A percentile compares a stretch with the other conserved stretches of the same genome.
These are phyloP conservation scores for Leguminivora glycinivorella DNA, from an alignment of 1,140 invertebrate genomes.

Conservation along the genomic window DNA sequence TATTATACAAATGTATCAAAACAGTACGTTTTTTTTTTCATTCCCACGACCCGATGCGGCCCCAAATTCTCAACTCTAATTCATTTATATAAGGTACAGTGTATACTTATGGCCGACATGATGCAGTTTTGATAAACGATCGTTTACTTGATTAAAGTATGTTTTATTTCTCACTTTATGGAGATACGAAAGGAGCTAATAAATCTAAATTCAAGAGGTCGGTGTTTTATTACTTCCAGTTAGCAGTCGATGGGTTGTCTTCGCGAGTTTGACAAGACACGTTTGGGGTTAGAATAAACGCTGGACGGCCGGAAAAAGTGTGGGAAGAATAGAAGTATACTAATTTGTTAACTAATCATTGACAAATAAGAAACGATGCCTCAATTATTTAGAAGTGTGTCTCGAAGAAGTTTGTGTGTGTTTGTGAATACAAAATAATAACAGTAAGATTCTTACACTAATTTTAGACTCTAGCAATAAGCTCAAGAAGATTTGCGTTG, in stretches of 20 bases:
- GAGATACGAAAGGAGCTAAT: neutral
- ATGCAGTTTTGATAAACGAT: constrained; percentile 15
- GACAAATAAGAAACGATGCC: no score
- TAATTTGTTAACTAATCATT: neutral
- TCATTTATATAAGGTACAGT: no score
- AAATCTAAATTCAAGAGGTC: neutral
- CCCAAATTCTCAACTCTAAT: neutral
- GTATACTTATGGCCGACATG: neutral
- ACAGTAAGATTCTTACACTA: no score
- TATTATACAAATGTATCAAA: constrained; percentile 18
- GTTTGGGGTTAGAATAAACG: neutral
- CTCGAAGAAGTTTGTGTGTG: no score
- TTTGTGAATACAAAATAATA: no score
- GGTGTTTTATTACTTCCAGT: neutral
- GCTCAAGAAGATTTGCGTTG: no score
- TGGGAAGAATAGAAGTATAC: neutral
- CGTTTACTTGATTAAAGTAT: constrained; percentile 39
- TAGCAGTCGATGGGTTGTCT: neutral
- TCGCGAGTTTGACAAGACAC: neutral
- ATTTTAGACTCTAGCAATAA: no score
- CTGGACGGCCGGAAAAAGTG: neutral
- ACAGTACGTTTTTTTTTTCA: constrained; percentile 9
- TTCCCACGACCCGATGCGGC: constrained; percentile 11
- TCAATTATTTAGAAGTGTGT: no score
- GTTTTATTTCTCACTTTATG: constrained; percentile 32